phyloP scores from a whole-genome alignment of 2,888 invertebrate species.

The Andrena flavipes region DNA sequence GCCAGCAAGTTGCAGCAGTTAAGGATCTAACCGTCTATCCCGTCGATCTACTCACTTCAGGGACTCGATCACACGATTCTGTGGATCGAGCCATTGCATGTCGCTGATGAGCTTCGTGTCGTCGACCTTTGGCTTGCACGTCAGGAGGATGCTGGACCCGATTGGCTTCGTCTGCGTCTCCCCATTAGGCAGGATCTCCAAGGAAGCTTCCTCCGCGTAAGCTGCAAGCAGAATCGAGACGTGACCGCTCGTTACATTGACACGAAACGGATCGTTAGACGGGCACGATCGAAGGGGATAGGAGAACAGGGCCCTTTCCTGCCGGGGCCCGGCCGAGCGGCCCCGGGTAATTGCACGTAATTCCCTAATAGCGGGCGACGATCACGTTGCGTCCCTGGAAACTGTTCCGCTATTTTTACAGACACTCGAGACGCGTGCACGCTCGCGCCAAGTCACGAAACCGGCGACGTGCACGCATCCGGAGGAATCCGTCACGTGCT shows the following conservation, averaged over 20 bases:
- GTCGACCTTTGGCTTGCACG: conserved; percentile 91
- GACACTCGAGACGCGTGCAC: conserved; percentile 1
- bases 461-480: background rate
- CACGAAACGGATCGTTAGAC: conserved; percentile 22
- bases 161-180: conserved; percentile 90
- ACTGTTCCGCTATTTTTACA: conserved; percentile 26
- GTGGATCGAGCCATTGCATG: conserved; percentile 92
- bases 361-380: conserved; percentile 40
- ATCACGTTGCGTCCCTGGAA: conserved; percentile 27
- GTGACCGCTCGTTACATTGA: conserved; percentile 55
- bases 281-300: background rate
- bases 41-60: conserved; percentile 87
- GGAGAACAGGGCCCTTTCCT: background rate
- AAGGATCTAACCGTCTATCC: background rate
- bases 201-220: conserved; percentile 80
- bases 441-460: conserved; percentile 7
- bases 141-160: conserved; percentile 91
- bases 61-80: conserved; percentile 89
- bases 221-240: conserved; percentile 74
- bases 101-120: conserved; percentile 89
- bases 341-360: conserved; percentile 45
- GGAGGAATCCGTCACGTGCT: background rate
- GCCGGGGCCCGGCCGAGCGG: conserved; percentile 17
- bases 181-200: conserved; percentile 90
- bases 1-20: background rate